phyloP scores from a whole-genome alignment of 2,797 vertebrate genomes.

The Meda fulgida region DNA sequence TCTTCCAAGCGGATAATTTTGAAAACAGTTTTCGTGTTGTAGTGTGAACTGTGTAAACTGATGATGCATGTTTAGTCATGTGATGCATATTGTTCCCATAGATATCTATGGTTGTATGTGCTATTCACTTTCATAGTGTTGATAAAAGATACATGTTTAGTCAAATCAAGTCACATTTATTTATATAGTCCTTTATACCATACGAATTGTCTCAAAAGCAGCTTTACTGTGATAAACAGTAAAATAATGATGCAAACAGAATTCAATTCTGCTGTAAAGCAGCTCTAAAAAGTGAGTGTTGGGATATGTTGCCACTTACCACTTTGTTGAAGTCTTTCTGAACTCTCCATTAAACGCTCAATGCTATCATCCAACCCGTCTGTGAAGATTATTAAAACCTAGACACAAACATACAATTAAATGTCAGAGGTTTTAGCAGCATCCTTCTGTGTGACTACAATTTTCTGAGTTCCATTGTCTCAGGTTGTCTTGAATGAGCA shows the following conservation, averaged over 20 bases:
- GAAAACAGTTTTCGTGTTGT: neutral
- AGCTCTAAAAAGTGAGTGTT: neutral
- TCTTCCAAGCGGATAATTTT: neutral
- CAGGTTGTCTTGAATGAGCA: neutral
- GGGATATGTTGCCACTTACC: slow-evolving; percentile 63
- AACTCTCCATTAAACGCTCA: slow-evolving; percentile 72
- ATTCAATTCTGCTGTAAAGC: neutral
- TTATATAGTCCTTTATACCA: neutral
- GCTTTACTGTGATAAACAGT: neutral
- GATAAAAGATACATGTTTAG: neutral
- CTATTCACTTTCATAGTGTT: neutral
- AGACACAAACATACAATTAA: slow-evolving; percentile 3
- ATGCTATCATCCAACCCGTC: slow-evolving; percentile 85
- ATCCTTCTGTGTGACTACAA: neutral
- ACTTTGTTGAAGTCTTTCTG: slow-evolving; percentile 70
- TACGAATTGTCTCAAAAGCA: neutral
- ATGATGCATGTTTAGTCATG: neutral
- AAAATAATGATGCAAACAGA: neutral
- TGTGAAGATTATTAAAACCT: slow-evolving; percentile 53
- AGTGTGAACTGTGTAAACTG: neutral
- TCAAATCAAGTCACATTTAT: neutral
- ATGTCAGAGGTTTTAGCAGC: neutral
- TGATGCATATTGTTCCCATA: neutral
- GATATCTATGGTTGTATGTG: neutral
- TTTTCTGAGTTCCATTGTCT: neutral